A percentile compares a stretch with the other conserved stretches of the same genome.
phyloP scores from a whole-genome alignment of 2,888 invertebrate genomes.

The Eilema caniola region DNA sequence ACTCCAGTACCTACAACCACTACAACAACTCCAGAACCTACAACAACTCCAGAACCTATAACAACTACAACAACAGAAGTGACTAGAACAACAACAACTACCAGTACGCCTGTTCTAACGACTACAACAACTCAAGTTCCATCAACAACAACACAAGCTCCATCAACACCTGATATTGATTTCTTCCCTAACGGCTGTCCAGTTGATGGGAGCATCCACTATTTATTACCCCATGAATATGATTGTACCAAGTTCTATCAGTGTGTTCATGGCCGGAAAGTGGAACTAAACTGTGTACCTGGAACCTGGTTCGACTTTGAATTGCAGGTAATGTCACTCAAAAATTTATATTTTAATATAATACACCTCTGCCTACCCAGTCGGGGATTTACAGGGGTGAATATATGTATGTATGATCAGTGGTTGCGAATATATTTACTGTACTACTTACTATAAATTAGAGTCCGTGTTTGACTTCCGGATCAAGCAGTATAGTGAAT shows the following conservation, averaged over 20 bases:
- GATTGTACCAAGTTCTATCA: slow-evolving; percentile 64
- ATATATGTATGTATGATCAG: no score
- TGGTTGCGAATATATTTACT: no score
- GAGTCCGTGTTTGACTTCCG: no score
- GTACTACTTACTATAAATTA: no score
- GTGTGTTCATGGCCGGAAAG: slow-evolving; percentile 58
- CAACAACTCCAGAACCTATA: background rate
- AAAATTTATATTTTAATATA: background rate
- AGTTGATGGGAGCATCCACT: slow-evolving; percentile 55
- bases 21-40: background rate
- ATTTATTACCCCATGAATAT: slow-evolving; percentile 61
- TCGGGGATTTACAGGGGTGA: no score
- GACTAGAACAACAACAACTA: slow-evolving; percentile 1
- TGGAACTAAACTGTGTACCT: slow-evolving; percentile 52
- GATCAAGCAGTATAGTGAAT: no score
- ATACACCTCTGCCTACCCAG: no score
- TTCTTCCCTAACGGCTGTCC: slow-evolving; percentile 58
- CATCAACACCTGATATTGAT: background rate
- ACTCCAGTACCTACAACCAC: background rate
- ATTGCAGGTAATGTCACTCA: slow-evolving; percentile 53
- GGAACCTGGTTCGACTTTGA: slow-evolving; percentile 61
- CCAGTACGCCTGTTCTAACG: background rate
- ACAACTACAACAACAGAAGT: background rate
- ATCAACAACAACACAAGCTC: background rate
- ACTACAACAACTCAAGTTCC: background rate